Conservation (phyloP, 2,888 invertebrate species). For the Euzophera pinguis region DNA sequence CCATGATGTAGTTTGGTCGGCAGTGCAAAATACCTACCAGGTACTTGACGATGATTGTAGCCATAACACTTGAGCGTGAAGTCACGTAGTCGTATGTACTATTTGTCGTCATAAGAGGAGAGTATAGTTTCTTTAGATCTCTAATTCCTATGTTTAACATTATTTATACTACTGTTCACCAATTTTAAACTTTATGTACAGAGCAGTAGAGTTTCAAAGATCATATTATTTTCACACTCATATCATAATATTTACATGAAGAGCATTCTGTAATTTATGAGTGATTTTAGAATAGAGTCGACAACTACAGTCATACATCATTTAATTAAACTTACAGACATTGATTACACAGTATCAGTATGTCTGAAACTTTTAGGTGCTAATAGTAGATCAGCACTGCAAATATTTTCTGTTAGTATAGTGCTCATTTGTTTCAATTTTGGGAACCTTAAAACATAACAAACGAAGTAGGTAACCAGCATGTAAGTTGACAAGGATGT, state of each 20-base stretch:
- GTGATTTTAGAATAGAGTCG: not conserved
- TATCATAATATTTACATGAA: not conserved
- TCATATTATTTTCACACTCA: constrained; percentile 9
- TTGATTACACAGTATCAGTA: too few relatives aligned
- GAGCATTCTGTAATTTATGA: not conserved
- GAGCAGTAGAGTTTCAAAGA: not conserved
- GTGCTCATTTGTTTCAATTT: too few relatives aligned
- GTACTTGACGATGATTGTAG: constrained; percentile 11
- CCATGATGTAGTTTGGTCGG: not conserved
- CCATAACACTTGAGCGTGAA: constrained; percentile 12
- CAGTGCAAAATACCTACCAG: not conserved
- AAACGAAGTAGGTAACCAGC: too few relatives aligned
- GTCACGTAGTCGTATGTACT: constrained; percentile 14
- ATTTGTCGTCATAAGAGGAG: constrained; percentile 8
- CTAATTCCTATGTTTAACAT: not conserved
- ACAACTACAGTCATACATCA: too few relatives aligned
- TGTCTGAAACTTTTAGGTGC: too few relatives aligned
- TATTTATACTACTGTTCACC: not conserved
- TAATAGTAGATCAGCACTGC: too few relatives aligned
- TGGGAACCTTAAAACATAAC: too few relatives aligned
- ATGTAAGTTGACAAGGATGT: too few relatives aligned
- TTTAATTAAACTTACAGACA: too few relatives aligned
- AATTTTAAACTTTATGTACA: not conserved
- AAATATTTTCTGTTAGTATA: too few relatives aligned
- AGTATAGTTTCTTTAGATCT: not conserved